Evolutionary conservation across 1,140 invertebrate species (phyloP), one percentile per base, ranked within the genome.

Genomic region (Scylla paramamosain): DNA sequence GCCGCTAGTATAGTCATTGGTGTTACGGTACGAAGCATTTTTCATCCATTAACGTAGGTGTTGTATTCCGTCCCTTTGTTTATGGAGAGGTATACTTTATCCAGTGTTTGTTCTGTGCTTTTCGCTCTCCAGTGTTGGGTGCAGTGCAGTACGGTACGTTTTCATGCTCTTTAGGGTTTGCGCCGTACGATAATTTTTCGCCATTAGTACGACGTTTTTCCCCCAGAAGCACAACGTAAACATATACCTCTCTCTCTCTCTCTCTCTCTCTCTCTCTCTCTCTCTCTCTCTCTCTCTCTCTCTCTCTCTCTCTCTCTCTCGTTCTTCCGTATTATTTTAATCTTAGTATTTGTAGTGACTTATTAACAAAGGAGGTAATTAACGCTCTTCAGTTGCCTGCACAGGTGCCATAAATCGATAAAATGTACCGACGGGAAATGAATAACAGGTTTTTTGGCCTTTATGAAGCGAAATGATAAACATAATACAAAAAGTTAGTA

Each of bases 221-320:
- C 84, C 39, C 28, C 28, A 28, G 84, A 32, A 16, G 39, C 31
- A 16, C 31, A 6, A 87, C 14, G n/a, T 10, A 32, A 84, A 28
- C 20, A 25, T 0, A 28, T 82, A 0, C 8, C 16, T 82, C 77
- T 82, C 77, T 82, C 77, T 82, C 77, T 82, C 77, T 82, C 77
- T 82, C 77, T 82, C 77, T 82, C 77, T 82, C 77, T 82, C 77
- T 82, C 77, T 82, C 77, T 82, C 77, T 82, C 77, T 82, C 77
- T 82, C 77, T 82, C 77, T 82, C 77, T 82, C 77, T 82, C 77
- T 82, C 77, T 82, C 77, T 82, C 77, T 82, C 77, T 82, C 77
- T 82, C 77, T 82, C 77, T 82, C 77, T 82, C 77, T 82, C 77
- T 82, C 77, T 82, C 77, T 82, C 77, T 82, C 77, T 82, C 77